Conservation (phyloP, 92 coral and sea anemone species). For the Bergia puertoricense region DNA sequence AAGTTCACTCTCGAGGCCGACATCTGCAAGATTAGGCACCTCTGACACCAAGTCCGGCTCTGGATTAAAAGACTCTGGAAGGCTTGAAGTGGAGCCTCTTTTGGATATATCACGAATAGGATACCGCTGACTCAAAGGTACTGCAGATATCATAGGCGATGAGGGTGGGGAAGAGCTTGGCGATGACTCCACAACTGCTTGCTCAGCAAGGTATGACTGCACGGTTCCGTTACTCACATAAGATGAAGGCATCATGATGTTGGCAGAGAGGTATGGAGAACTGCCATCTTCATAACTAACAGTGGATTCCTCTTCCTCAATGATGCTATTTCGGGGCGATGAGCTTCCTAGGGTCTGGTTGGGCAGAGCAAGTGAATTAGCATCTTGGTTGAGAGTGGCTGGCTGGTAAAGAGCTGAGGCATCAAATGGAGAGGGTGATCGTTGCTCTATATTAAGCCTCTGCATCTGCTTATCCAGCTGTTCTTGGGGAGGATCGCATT, state of each 20-base stretch:
- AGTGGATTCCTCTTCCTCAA: slow-evolving; percentile 68
- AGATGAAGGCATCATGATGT: slow-evolving; percentile 41
- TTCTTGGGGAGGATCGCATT: slow-evolving; percentile 74
- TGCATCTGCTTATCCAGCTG: slow-evolving; percentile 93
- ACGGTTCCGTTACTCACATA: slow-evolving; percentile 53
- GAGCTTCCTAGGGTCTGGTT: slow-evolving; percentile 29
- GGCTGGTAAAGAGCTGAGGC: slow-evolving; percentile 50
- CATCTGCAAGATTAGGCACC: slow-evolving; percentile 15
- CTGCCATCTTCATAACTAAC: slow-evolving; percentile 43
- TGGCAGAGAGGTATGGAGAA: slow-evolving; percentile 49
- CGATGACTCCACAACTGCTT: slow-evolving; percentile 50
- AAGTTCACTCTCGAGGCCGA: slow-evolving; percentile 31
- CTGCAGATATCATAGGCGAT: slow-evolving; percentile 75
- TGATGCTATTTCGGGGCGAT: slow-evolving; percentile 77
- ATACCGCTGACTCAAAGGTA: slow-evolving; percentile 74
- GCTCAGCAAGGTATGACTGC: slow-evolving; percentile 60
- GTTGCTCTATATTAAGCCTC: slow-evolving; percentile 84
- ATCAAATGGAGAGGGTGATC: slow-evolving; percentile 67
- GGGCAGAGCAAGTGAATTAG: slow-evolving; percentile 19
- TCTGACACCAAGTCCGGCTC: slow-evolving; percentile 45
- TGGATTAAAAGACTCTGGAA: slow-evolving; percentile 47
- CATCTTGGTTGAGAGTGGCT: slow-evolving; percentile 30
- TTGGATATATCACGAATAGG: slow-evolving; percentile 58
- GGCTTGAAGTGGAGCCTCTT: slow-evolving; percentile 41
- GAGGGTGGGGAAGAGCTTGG: slow-evolving; percentile 76